phyloP scores from a whole-genome alignment of 1,140 invertebrate genomes.

The Drosophila quadrilineata region DNA sequence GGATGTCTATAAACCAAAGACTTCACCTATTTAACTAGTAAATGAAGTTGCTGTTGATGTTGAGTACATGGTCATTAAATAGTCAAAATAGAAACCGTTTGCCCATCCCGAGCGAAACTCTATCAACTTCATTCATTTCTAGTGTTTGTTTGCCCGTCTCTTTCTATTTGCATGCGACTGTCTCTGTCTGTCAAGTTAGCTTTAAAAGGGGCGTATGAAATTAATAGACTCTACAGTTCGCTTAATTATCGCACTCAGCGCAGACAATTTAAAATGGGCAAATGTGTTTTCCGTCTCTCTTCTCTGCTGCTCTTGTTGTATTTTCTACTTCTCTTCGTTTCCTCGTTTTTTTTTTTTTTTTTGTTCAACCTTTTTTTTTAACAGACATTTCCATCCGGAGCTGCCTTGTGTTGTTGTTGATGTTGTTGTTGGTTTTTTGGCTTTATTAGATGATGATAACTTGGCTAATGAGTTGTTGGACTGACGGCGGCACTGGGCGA shows the following conservation, averaged over 20 bases:
- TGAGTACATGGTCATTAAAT: conserved; percentile 54
- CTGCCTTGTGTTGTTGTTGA: conserved; percentile 26
- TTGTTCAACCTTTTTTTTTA: conserved; percentile 12
- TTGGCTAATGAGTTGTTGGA: conserved; percentile 68
- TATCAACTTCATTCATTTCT: conserved; percentile 19
- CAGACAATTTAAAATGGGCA: conserved; percentile 65
- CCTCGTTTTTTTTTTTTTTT: neutral
- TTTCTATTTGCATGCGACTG: neutral
- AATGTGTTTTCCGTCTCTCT: conserved; percentile 31
- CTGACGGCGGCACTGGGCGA: conserved; percentile 50
- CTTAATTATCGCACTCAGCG: conserved; percentile 71
- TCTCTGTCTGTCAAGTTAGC: neutral
- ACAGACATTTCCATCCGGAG: conserved; percentile 31
- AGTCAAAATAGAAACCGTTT: conserved; percentile 48
- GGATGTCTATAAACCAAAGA: neutral
- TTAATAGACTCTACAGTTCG: conserved; percentile 71
- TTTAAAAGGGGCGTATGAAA: conserved; percentile 71
- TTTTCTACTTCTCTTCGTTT: conserved; percentile 3
- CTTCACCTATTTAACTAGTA: conserved; percentile 41
- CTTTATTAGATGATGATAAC: conserved; percentile 79
- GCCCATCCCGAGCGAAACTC: conserved; percentile 38
- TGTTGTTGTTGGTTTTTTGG: conserved; percentile 29
- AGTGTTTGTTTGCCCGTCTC: neutral
- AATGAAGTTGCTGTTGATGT: too few relatives aligned
- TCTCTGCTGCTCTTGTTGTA: neutral